Percentiles rank a stretch among this genome's conserved stretches.
Conservation (phyloP, 2,888 invertebrate species). For the Gastracanthus pulcherrimus region DNA sequence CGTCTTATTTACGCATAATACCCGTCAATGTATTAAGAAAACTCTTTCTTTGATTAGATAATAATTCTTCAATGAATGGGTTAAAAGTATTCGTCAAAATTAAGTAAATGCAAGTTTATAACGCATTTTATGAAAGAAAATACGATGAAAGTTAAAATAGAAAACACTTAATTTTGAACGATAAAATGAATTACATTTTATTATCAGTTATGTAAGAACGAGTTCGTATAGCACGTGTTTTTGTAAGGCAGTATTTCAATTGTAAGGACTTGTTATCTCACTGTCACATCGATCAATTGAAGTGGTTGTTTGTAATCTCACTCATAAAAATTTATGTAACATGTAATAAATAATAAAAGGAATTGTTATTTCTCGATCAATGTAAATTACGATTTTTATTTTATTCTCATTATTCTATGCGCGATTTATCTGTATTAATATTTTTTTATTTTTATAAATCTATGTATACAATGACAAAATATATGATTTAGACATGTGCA, state of each 20-base stretch:
- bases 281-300: conserved; percentile 19
- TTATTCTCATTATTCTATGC: neutral
- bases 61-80: too few species aligned
- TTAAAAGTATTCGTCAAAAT: too few species aligned
- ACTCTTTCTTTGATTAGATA: too few species aligned
- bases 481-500: too few species aligned
- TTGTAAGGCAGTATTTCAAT: neutral
- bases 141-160: neutral
- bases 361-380: neutral
- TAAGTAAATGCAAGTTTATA: too few species aligned
- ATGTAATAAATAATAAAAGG: neutral
- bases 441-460: neutral
- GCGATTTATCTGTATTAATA: neutral
- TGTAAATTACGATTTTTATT: neutral
- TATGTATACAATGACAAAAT: too few species aligned
- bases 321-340: conserved; percentile 20
- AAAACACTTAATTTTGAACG: neutral
- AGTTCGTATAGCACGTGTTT: neutral
- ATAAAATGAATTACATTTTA: neutral
- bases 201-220: conserved; percentile 13
- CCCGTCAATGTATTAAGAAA: too few species aligned
- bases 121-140: too few species aligned
- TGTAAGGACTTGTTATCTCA: neutral
- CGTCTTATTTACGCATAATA: too few species aligned
- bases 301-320: conserved; percentile 25